Evolutionary conservation across 2,888 invertebrate genomes (phyloP), one percentile per base, ranked within the genome.

Genomic region (Platycheirus albimanus): DNA sequence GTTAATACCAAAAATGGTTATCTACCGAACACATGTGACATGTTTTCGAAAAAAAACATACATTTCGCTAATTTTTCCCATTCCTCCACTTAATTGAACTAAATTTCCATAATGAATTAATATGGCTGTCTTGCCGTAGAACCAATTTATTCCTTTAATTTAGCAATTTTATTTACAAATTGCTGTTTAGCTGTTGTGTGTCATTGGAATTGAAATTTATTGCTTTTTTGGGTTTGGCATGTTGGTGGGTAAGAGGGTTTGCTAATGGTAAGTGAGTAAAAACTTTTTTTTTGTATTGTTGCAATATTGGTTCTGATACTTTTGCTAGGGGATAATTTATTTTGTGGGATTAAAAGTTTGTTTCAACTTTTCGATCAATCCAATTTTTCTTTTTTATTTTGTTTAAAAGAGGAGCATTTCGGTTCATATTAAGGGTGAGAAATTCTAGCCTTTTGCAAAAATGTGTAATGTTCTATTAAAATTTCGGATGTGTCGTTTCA

Each of bases 41-140:
- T 81, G 84, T 72, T 77, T 88, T 87, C 86, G 84, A 79, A 84
- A 84, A 84, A 84, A 88, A 87, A 87, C 89, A 88, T 89, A 88
- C 88, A 89, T 88, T 88, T 87, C 63, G 69, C 88, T 88, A 89
- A 88, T 88, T 88, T 88, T 88, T 89, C 87, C 88, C 88, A 89
- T 88, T 88, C 88, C 87, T 87, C 88, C n/a, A n/a, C n/a, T n/a
- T n/a, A n/a, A n/a, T n/a, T n/a, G n/a, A n/a, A n/a, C n/a, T 88
- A 88, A 89, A 24, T 24, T 24, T 24, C 6, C 24, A 6, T 4
- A 24, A 24, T 24, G 6, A 24, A 24, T 24, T 24, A 4, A 24
- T 88, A 75, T 64, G 64, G 70, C 75, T 64, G 69, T 75, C 61
- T 80, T 75, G 43, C 79, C 4, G 49, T 51, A 70, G 64, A 75